Conservation (phyloP, 2,888 invertebrate species). For the Chloroclystis v-ata region DNA sequence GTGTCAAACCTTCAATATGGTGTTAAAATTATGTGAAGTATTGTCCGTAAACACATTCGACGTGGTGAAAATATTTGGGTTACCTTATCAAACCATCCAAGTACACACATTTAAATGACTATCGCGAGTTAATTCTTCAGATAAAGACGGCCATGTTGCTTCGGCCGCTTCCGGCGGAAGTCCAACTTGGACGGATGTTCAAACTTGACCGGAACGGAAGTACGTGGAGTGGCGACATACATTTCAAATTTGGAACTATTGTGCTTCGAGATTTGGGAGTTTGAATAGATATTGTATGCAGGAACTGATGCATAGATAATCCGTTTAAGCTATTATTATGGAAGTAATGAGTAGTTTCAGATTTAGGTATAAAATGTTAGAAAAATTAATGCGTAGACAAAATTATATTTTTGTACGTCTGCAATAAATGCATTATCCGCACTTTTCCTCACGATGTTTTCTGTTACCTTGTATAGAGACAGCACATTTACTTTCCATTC, state of each 20-base stretch:
- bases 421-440: no score
- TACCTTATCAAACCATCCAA: constrained; percentile 18
- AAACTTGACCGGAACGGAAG: constrained; percentile 77
- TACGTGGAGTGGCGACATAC: constrained; percentile 73
- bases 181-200: constrained; percentile 75
- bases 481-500: no score
- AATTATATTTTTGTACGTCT: no score
- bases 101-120: constrained; percentile 66
- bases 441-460: no score
- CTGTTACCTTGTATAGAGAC: no score
- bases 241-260: constrained; percentile 73
- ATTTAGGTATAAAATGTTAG: no score
- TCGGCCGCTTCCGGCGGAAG: constrained; percentile 70
- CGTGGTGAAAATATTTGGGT: constrained; percentile 8
- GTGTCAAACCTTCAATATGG: no score
- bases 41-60: no score
- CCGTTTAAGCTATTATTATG: not conserved
- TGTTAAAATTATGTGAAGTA: no score
- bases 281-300: constrained; percentile 9
- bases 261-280: constrained; percentile 34
- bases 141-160: constrained; percentile 74
- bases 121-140: constrained; percentile 73
- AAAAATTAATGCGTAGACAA: no score
- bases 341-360: no score
- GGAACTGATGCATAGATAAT: constrained; percentile 1